Base-by-base conservation (phyloP, 2,888 invertebrate species). In the Lagria hirta region DNA sequence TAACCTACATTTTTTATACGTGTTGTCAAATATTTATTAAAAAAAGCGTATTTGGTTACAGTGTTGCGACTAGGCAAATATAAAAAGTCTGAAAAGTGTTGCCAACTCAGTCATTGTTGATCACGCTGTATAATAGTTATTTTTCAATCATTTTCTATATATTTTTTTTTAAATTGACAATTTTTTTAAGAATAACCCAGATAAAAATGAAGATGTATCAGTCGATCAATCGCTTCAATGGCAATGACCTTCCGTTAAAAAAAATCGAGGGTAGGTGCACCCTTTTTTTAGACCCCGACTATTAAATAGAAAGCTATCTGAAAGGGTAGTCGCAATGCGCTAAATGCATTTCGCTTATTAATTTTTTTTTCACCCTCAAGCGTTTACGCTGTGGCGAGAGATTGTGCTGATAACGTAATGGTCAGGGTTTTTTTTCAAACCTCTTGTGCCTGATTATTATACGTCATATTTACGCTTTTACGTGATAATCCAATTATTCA, bases 401-500 rank as follows among this genome's bases (percentile, higher is more conserved):
- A 36, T 27, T 17, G n/a, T n/a, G 20, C 8, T 21, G 36, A 36
- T 40, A 40, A 40, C 18, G 26, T 37, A 22, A 37, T 37, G 29
- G n/a, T n/a, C n/a, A 18, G 18, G 13, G 5, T 18, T 37, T 26
- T 41, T 41, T 38, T 23, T 18, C 14, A 23, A n/a, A n/a, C 18
- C 30, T 18, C 30, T 30, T 38, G 38, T 30, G 38, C 4, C 23
- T 23, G 40, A 24, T 40, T n/a, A n/a, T n/a, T 40, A 22, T 37
- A 41, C 18, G 32, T 41, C 32, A 22, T 33, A 28, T 43, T 35
- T 30, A 45, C 34, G 38, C 42, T 15, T 27, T 34, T 28, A 44
- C 35, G 29, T 45, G 40, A 29, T 41, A 46, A 46, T 46, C 46
- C 36, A 46, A 46, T 46, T 46, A 46, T 35, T 33, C 20, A 37